phyloP scores from a whole-genome alignment of 2,888 invertebrate genomes.

The Ditula angustiorana region DNA sequence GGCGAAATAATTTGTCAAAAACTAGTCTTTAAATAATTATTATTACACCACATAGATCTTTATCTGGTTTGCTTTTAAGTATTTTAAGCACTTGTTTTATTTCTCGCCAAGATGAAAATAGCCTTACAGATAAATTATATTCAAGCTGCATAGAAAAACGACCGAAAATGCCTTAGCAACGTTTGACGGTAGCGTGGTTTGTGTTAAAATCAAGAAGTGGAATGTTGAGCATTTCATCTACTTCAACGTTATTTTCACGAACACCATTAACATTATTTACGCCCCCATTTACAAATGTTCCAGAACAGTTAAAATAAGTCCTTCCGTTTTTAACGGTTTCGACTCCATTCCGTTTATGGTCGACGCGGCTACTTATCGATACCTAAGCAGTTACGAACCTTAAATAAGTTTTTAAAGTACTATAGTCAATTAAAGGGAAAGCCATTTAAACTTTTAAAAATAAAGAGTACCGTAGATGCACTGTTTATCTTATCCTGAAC shows the following conservation, averaged over 20 bases:
- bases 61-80: conserved; percentile 27
- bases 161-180: conserved; percentile 4
- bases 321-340: conserved; percentile 46
- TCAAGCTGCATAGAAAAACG: neutral
- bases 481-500: conserved; percentile 64
- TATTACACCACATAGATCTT: conserved; percentile 20
- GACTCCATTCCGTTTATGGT: conserved; percentile 62
- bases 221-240: conserved; percentile 27
- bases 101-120: neutral
- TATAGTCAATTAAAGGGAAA: conserved; percentile 72
- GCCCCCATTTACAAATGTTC: conserved; percentile 44
- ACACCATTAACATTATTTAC: conserved; percentile 36
- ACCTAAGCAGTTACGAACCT: conserved; percentile 53
- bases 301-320: conserved; percentile 38
- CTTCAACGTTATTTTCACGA: conserved; percentile 32
- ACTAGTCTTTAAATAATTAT: conserved; percentile 33
- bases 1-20: conserved; percentile 46
- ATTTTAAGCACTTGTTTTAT: conserved; percentile 13
- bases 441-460: conserved; percentile 53
- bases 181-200: neutral
- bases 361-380: conserved; percentile 49
- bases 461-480: conserved; percentile 60
- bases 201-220: conserved; percentile 18
- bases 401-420: conserved; percentile 63
- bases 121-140: neutral